Evolutionary conservation across 2,113 vertebrate species (phyloP).

Genomic region (Cheilinus undulatus): DNA sequence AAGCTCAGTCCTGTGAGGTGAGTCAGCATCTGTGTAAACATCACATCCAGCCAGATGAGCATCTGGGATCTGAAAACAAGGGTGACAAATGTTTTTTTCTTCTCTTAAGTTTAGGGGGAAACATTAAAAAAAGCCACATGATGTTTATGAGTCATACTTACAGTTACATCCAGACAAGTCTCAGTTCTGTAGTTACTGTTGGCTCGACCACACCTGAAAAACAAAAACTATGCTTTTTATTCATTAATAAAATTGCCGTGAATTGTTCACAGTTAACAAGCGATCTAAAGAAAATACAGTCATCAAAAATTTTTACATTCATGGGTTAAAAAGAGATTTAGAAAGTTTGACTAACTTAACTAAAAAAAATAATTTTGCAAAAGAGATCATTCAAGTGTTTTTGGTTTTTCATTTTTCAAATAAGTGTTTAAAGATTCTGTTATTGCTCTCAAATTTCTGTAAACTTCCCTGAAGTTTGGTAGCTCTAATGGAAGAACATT

Average conservation of each 20-base stretch:
- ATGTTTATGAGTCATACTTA: constrained; percentile 44
- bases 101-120: neutral
- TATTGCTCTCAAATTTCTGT: no score
- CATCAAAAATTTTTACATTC: no score
- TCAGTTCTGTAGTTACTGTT: constrained; percentile 78
- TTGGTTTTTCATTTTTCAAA: no score
- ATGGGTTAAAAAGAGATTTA: no score
- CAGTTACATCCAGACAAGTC: constrained; percentile 80
- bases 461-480: no score
- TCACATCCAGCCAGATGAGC: constrained; percentile 83
- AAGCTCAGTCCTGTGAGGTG: constrained; percentile 61
- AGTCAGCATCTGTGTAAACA: constrained; percentile 80
- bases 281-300: no score
- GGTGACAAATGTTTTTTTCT: neutral
- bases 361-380: no score
- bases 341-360: no score
- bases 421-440: no score
- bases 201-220: constrained; percentile 79
- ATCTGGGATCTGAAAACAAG: constrained; percentile 78
- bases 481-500: no score
- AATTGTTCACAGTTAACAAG: no score
- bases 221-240: neutral
- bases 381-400: no score
- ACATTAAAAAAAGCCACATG: neutral
- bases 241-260: neutral